These are phyloP conservation scores for Dolichopus griseipennis DNA, from an alignment of 2,888 invertebrate genomes.

Conservation along the genomic window DNA sequence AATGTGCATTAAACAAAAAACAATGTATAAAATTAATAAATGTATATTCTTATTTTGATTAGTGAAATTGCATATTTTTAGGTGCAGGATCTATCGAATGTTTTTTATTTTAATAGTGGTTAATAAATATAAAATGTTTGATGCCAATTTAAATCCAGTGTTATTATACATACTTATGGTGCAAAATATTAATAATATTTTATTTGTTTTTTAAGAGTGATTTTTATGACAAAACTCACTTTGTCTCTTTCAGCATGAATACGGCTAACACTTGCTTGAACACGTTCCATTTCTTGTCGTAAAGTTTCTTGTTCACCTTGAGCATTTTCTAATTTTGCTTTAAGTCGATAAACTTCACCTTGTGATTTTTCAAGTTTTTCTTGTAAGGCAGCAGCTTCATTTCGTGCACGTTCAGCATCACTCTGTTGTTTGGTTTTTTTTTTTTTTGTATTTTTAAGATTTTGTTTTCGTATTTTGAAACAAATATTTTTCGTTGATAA, in stretches of 20 bases:
- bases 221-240: constrained; percentile 28
- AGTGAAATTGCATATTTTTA: too few species aligned
- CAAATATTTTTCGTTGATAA: constrained; percentile 13
- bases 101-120: too few species aligned
- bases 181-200: too few species aligned
- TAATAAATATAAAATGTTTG: too few species aligned
- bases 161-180: too few species aligned
- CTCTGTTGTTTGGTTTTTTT: constrained; percentile 37
- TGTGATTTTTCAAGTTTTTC: constrained; percentile 91
- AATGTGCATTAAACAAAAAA: too few species aligned
- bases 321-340: constrained; percentile 89
- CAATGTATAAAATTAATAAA: too few species aligned
- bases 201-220: too few species aligned
- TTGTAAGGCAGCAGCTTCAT: constrained; percentile 75
- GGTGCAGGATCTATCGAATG: too few species aligned
- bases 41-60: too few species aligned
- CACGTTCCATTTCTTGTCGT: constrained; percentile 82
- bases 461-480: constrained; percentile 12
- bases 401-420: constrained; percentile 77
- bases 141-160: too few species aligned
- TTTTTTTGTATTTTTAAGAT: not conserved
- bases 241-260: constrained; percentile 83
- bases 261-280: constrained; percentile 72
- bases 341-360: constrained; percentile 88
- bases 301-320: constrained; percentile 89